Conservation (phyloP, 2,888 invertebrate genomes). For the Panzeria rudis region DNA sequence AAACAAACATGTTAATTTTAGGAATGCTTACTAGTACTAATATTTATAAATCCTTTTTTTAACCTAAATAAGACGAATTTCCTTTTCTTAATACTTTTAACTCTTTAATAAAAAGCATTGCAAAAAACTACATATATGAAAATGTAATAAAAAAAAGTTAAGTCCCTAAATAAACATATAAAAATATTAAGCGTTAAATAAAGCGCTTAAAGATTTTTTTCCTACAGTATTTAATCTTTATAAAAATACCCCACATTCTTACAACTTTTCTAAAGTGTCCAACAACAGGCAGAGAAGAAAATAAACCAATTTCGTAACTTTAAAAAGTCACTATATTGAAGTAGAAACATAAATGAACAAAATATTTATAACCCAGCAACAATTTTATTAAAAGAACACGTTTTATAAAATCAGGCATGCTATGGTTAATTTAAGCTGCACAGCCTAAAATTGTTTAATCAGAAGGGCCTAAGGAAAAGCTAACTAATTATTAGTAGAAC, state of each 20-base stretch:
- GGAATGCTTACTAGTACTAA: neutral
- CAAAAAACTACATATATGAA: neutral
- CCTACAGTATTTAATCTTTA: constrained; percentile 42
- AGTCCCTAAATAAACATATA: constrained; percentile 42
- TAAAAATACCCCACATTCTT: constrained; percentile 12
- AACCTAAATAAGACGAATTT: neutral
- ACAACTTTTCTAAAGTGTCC: neutral
- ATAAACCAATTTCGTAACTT: constrained; percentile 27
- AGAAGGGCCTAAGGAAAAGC: too few relatives aligned
- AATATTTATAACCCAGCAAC: constrained; percentile 7
- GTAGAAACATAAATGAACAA: neutral
- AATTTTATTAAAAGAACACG: neutral
- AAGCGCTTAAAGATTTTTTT: constrained; percentile 54
- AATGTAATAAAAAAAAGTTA: neutral
- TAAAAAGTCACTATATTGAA: constrained; percentile 3
- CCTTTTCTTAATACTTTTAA: neutral
- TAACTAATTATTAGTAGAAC: too few relatives aligned
- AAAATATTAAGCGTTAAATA: constrained; percentile 62
- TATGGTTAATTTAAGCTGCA: too few relatives aligned
- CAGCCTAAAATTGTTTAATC: too few relatives aligned
- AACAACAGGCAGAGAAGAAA: neutral
- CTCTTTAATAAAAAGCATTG: neutral
- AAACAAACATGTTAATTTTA: neutral
- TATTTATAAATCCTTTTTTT: too few relatives aligned
- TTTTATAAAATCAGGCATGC: too few relatives aligned